Percentiles rank a stretch among this genome's conserved stretches.
These are phyloP conservation scores for Pseudopipra pipra DNA, from an alignment of 2,113 vertebrate genomes.

Conservation along the genomic window DNA sequence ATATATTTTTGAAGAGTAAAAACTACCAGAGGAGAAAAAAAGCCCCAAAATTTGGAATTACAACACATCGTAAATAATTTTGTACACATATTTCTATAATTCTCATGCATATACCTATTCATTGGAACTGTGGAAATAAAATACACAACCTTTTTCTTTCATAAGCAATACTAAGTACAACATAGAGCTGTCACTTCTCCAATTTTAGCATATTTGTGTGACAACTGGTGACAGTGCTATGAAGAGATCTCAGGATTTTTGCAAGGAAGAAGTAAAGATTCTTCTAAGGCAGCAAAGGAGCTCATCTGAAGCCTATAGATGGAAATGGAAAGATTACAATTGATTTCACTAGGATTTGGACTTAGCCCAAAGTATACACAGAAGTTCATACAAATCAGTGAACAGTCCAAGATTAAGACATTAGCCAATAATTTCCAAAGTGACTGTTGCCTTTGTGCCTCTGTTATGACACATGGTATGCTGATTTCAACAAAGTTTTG, in stretches of 20 bases:
- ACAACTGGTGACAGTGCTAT: background rate
- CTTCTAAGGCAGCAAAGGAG: background rate
- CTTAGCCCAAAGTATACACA: conserved; percentile 41
- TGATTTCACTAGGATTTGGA: conserved; percentile 55
- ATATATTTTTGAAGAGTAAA: background rate
- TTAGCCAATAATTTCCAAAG: conserved; percentile 61
- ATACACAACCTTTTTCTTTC: background rate
- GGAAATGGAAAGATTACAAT: conserved; percentile 48
- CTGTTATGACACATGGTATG: conserved; percentile 11
- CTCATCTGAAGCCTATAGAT: conserved; percentile 16
- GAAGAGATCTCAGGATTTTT: background rate
- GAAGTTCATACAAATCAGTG: conserved; percentile 53
- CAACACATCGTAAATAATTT: background rate
- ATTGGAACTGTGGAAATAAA: background rate
- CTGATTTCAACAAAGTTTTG: conserved; percentile 34
- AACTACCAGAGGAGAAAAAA: background rate
- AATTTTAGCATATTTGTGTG: background rate
- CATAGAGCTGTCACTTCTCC: background rate
- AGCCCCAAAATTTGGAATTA: background rate
- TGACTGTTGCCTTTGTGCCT: conserved; percentile 55
- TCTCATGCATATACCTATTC: background rate
- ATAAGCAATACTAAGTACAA: background rate
- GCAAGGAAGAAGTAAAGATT: background rate
- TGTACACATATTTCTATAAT: background rate
- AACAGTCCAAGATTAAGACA: conserved; percentile 60